phyloP scores from a whole-genome alignment of 2,888 invertebrate species.

The Dicyrtomina minuta region DNA sequence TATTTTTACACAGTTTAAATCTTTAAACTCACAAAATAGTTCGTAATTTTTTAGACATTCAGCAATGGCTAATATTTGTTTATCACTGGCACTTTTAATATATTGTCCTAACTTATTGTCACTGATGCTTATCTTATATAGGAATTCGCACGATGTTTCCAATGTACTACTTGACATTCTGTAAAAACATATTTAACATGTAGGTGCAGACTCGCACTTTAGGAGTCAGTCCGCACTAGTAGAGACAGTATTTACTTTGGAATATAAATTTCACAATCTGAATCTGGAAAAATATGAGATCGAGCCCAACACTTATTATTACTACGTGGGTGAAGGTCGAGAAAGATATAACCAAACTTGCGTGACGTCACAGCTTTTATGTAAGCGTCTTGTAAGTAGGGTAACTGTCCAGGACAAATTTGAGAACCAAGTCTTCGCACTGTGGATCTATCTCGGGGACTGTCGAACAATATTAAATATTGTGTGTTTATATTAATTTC shows the following conservation, averaged over 20 bases:
- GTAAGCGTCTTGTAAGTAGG: neutral
- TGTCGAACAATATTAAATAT: neutral
- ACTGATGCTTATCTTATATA: no score
- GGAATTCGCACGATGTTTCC: no score
- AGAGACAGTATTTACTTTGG: no score
- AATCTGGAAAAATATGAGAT: neutral
- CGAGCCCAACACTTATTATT: neutral
- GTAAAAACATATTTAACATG: no score
- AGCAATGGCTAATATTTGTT: neutral
- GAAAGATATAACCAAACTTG: neutral
- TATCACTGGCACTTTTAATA: neutral
- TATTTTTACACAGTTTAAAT: neutral
- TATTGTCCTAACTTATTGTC: neutral
- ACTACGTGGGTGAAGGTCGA: neutral
- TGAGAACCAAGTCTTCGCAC: neutral
- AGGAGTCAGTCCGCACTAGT: no score
- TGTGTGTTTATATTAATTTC: neutral
- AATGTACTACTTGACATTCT: no score
- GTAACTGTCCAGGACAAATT: neutral
- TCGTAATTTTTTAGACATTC: no score
- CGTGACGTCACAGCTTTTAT: no score
- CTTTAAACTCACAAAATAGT: no score
- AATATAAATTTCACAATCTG: conserved; percentile 1
- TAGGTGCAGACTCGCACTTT: no score
- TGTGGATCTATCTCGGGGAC: neutral